phyloP scores from a whole-genome alignment of 2,888 invertebrate genomes.

The Sthenelais limicola region DNA sequence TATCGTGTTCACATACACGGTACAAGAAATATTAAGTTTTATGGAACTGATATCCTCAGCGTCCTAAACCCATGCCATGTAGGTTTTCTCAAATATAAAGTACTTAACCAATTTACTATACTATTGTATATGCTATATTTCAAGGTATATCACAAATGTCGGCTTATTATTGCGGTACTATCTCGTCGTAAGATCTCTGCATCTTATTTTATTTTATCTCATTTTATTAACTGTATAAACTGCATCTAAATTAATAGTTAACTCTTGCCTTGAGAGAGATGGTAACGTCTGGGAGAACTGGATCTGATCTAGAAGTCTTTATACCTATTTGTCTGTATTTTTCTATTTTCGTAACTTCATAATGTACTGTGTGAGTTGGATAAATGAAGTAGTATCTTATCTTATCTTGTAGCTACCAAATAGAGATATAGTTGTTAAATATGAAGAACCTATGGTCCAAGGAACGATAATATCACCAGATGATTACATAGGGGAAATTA shows the following conservation, averaged over 20 bases:
- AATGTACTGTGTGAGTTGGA: neutral
- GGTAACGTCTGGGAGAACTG: too few species aligned
- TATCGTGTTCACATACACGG: constrained; percentile 81
- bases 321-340: too few species aligned
- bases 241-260: too few species aligned
- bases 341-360: neutral
- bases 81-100: too few species aligned
- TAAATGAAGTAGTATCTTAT: neutral
- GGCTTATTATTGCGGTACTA: too few species aligned
- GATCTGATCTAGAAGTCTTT: too few species aligned
- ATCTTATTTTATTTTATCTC: neutral
- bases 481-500: constrained; percentile 68
- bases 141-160: too few species aligned
- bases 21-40: constrained; percentile 76
- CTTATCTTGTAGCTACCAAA: constrained; percentile 67
- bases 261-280: too few species aligned
- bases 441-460: constrained; percentile 88
- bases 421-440: constrained; percentile 80
- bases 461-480: constrained; percentile 92
- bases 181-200: too few species aligned
- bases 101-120: too few species aligned
- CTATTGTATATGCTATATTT: too few species aligned
- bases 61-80: constrained; percentile 67
- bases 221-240: too few species aligned
- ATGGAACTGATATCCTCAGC: constrained; percentile 72